Conservation (phyloP, 2,888 invertebrate genomes). For the Euplexia lucipara region DNA sequence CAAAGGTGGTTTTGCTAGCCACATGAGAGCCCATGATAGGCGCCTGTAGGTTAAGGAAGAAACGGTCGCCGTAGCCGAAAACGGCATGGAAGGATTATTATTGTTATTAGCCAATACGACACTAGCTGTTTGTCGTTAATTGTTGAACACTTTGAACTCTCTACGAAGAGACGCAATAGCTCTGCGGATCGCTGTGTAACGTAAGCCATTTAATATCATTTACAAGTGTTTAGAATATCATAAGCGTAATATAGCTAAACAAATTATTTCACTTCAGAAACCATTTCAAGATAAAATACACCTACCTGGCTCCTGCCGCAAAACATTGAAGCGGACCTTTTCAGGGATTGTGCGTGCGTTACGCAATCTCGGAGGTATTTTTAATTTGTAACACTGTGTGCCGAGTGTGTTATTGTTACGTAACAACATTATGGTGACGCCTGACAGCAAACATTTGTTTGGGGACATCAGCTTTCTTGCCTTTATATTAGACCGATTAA, state of each 20-base stretch:
- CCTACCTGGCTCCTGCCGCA: conserved; percentile 45
- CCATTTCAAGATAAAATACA: conserved; percentile 63
- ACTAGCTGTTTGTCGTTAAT: too few relatives aligned
- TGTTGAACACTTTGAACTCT: too few relatives aligned
- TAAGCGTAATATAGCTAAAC: conserved; percentile 25
- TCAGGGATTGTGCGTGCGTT: conserved; percentile 69
- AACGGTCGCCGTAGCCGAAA: too few relatives aligned
- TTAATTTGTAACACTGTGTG: conserved; percentile 73
- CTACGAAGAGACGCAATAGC: too few relatives aligned
- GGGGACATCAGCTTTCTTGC: conserved; percentile 39
- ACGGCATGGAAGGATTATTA: too few relatives aligned
- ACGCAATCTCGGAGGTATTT: conserved; percentile 76
- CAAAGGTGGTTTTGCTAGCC: too few relatives aligned
- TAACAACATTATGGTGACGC: conserved; percentile 39
- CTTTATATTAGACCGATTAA: conserved; percentile 24
- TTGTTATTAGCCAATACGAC: too few relatives aligned
- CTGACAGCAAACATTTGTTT: conserved; percentile 37
- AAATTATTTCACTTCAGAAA: conserved; percentile 57
- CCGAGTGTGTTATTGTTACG: conserved; percentile 55
- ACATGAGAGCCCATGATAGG: too few relatives aligned
- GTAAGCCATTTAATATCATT: conserved; percentile 14
- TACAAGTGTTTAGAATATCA: conserved; percentile 12
- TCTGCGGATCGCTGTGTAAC: too few relatives aligned
- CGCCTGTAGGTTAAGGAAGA: too few relatives aligned
- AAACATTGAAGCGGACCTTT: conserved; percentile 65